Evolutionary conservation across 2,888 invertebrate genomes (phyloP).

Genomic region (Ceraclea dissimilis): DNA sequence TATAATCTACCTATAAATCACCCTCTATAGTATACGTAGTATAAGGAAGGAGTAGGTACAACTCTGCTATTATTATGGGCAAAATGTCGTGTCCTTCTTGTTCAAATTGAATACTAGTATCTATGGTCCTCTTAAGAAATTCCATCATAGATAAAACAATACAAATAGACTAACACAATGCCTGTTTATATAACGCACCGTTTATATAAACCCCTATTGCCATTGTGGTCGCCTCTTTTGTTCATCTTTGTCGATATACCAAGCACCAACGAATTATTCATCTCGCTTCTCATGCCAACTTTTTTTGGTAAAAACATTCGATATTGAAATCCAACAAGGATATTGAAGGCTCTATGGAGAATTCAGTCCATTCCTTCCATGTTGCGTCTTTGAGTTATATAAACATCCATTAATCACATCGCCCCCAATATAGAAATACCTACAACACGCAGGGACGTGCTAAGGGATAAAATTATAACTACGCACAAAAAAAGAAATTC

Average conservation of each 20-base stretch:
- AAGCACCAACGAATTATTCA: not conserved
- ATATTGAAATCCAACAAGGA: constrained; percentile 8
- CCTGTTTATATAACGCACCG: not conserved
- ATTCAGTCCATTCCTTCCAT: constrained; percentile 1
- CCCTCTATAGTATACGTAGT: not conserved
- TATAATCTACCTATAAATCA: too few species aligned
- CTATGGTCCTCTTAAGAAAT: not conserved
- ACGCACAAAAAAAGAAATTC: not conserved
- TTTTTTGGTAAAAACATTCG: constrained; percentile 11
- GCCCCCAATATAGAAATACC: not conserved
- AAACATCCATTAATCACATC: constrained; percentile 16
- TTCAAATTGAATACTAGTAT: not conserved
- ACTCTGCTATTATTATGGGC: not conserved
- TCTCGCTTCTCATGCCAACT: constrained; percentile 3
- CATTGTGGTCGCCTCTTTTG: constrained; percentile 11
- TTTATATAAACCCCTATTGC: not conserved
- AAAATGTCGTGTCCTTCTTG: not conserved
- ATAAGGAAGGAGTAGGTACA: not conserved
- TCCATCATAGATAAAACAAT: constrained; percentile 17
- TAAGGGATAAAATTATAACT: not conserved
- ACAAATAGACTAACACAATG: constrained; percentile 4
- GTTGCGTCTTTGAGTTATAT: constrained; percentile 7
- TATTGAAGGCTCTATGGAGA: constrained; percentile 5
- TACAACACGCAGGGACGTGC: not conserved
- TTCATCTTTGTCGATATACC: not conserved